phyloP scores from a whole-genome alignment of 2,888 invertebrate genomes.

The Papilio elwesi region DNA sequence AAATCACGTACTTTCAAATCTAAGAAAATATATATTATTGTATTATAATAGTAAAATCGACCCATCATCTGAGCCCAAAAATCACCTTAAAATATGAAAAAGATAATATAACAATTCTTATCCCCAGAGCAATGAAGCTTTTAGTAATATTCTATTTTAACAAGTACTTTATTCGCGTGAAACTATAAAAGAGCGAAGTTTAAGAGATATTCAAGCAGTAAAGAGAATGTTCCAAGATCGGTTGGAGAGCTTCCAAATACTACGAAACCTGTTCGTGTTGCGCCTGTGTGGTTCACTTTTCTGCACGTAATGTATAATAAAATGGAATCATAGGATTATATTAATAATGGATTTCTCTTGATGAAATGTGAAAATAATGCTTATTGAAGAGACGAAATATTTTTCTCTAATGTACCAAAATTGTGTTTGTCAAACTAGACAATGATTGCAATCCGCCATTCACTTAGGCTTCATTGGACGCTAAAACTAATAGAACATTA shows the following conservation, averaged over 20 bases:
- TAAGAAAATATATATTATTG: too few relatives aligned
- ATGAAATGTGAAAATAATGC: too few relatives aligned
- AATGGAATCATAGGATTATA: neutral
- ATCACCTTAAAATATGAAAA: neutral
- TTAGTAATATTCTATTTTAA: constrained; percentile 10
- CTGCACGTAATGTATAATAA: neutral
- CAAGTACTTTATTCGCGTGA: constrained; percentile 11
- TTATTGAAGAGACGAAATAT: too few relatives aligned
- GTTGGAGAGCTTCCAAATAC: constrained; percentile 25
- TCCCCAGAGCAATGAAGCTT: neutral
- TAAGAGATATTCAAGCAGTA: constrained; percentile 26
- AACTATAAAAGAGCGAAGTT: constrained; percentile 25
- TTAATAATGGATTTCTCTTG: neutral
- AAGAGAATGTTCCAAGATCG: constrained; percentile 22
- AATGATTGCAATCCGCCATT: too few relatives aligned
- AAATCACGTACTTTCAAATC: too few relatives aligned
- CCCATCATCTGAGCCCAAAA: too few relatives aligned
- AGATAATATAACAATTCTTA: neutral
- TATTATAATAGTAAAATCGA: too few relatives aligned
- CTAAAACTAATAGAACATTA: too few relatives aligned
- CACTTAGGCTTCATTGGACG: too few relatives aligned
- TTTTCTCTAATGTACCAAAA: too few relatives aligned
- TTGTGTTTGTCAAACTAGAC: too few relatives aligned
- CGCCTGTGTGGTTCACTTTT: neutral
- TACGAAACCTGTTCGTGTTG: constrained; percentile 10